Conservation (phyloP, 1,140 invertebrate genomes). For the Venturia canescens region DNA sequence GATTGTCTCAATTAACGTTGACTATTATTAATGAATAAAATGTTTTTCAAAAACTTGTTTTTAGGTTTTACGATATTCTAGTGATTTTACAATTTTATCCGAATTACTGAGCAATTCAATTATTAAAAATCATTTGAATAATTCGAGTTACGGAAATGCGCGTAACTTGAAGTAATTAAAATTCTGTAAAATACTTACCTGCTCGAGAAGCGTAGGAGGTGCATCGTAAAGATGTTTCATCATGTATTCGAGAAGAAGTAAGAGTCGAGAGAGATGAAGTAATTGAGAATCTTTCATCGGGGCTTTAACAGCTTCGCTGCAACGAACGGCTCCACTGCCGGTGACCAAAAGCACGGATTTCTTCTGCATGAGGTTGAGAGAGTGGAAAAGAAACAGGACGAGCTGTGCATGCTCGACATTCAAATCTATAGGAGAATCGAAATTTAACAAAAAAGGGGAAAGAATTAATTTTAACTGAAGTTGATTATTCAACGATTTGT, state of each 20-base stretch:
- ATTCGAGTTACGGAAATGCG: neutral
- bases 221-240: constrained; percentile 97
- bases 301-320: constrained; percentile 81
- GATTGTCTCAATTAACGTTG: no score
- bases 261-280: constrained; percentile 88
- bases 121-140: no score
- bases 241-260: constrained; percentile 95
- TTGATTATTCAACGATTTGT: neutral
- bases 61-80: neutral
- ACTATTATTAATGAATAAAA: no score
- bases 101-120: no score
- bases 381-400: constrained; percentile 95
- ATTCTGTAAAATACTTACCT: constrained; percentile 76
- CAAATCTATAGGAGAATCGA: constrained; percentile 82
- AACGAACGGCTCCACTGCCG: constrained; percentile 83
- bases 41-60: neutral
- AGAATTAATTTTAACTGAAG: neutral
- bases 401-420: constrained; percentile 98
- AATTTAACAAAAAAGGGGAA: constrained; percentile 62
- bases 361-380: constrained; percentile 96
- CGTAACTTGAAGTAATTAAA: neutral
- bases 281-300: constrained; percentile 84
- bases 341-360: constrained; percentile 93
- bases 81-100: no score
- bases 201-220: constrained; percentile 85